Conservation (phyloP, 2,113 vertebrate genomes). For the Rafetus swinhoei region DNA sequence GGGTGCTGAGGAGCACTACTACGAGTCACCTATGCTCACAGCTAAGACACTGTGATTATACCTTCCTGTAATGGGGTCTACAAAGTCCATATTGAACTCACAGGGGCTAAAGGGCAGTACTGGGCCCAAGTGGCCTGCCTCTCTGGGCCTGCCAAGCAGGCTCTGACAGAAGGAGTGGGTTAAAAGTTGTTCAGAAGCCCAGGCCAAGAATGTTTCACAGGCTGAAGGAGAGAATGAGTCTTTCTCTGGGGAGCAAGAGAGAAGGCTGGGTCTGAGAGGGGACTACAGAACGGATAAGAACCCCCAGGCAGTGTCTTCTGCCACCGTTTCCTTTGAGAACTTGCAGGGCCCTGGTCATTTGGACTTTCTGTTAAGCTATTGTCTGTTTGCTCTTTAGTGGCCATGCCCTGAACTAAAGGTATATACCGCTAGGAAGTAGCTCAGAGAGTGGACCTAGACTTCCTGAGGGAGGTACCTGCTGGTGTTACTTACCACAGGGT, state of each 20-base stretch:
- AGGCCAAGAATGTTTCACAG: background rate
- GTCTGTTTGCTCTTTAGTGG: too few relatives aligned
- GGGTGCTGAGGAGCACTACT: too few relatives aligned
- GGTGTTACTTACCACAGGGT: too few relatives aligned
- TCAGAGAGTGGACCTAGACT: too few relatives aligned
- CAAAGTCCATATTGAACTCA: background rate
- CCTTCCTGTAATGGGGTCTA: background rate
- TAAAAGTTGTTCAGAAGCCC: background rate
- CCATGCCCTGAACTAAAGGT: too few relatives aligned
- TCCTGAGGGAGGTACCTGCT: too few relatives aligned
- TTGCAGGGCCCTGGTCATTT: too few relatives aligned
- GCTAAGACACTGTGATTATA: background rate
- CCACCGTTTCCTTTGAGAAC: too few relatives aligned
- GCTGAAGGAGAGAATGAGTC: background rate
- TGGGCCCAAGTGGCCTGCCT: background rate
- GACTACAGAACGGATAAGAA: background rate
- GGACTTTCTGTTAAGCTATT: too few relatives aligned
- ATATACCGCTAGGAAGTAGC: too few relatives aligned
- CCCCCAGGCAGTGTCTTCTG: too few relatives aligned
- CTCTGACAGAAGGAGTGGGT: background rate
- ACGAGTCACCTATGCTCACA: background rate
- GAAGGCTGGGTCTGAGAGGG: too few relatives aligned
- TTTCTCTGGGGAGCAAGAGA: background rate
- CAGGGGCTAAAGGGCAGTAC: background rate
- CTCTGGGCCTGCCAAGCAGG: background rate